phyloP scores from a whole-genome alignment of 2,888 invertebrate genomes.

The Athalia cordata region DNA sequence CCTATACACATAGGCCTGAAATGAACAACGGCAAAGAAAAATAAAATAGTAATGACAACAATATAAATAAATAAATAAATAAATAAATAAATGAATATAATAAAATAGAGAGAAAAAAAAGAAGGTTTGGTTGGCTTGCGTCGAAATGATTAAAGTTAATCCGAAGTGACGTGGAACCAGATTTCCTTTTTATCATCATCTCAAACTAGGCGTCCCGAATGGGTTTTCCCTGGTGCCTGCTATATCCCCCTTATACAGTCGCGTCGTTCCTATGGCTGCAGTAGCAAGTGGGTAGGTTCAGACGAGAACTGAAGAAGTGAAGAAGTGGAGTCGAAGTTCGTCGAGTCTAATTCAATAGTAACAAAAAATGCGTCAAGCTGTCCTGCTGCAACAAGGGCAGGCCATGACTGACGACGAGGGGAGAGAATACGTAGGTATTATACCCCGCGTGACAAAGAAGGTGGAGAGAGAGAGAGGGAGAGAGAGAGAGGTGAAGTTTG shows the following conservation, averaged over 20 bases:
- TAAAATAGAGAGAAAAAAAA: no score
- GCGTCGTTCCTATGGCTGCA: neutral
- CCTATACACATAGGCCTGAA: no score
- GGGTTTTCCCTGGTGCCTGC: neutral
- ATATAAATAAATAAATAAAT: no score
- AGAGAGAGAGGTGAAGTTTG: neutral
- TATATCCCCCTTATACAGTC: neutral
- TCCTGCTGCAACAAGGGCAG: neutral
- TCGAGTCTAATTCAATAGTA: conserved; percentile 30
- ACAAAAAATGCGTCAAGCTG: conserved; percentile 33
- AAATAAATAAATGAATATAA: no score
- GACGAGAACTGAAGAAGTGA: neutral
- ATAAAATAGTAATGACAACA: no score
- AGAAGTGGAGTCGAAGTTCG: conserved; percentile 17
- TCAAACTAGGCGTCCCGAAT: conserved; percentile 25
- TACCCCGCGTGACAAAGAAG: no score
- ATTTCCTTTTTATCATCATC: conserved; percentile 16
- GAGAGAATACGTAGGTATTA: neutral
- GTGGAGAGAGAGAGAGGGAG: neutral
- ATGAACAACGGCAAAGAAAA: no score
- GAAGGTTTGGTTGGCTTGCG: no score
- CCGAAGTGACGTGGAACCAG: neutral
- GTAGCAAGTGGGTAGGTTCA: neutral
- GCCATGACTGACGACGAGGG: conserved; percentile 26
- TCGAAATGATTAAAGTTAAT: no score